Conservation (phyloP, 2,113 vertebrate genomes). For the Chionis minor region DNA sequence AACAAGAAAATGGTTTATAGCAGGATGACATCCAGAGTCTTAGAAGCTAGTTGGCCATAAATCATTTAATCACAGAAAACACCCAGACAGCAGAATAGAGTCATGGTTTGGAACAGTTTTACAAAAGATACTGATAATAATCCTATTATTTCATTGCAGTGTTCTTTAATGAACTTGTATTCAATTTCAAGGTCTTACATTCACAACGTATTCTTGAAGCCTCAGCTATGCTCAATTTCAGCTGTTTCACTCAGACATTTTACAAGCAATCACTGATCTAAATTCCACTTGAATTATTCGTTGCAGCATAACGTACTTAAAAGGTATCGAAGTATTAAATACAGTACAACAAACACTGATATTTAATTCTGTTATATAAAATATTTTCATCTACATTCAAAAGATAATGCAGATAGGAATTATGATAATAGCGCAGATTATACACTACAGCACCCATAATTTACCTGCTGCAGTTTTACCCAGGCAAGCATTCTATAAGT, state of each 20-base stretch:
- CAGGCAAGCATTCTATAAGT: neutral
- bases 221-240: neutral
- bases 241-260: neutral
- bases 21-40: neutral
- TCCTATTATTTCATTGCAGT: neutral
- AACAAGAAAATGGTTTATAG: neutral
- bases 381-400: constrained; percentile 4
- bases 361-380: constrained; percentile 14
- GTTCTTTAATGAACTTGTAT: neutral
- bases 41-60: neutral
- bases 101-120: neutral
- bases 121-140: neutral
- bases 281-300: constrained; percentile 10
- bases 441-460: neutral
- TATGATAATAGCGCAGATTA: constrained; percentile 33
- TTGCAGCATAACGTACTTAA: neutral
- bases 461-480: neutral
- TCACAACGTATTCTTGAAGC: neutral
- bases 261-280: neutral
- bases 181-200: neutral
- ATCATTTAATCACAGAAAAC: neutral
- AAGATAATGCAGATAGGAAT: constrained; percentile 30
- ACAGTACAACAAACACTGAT: neutral
- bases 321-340: constrained; percentile 2
- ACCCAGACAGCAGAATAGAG: neutral